Conservation (phyloP, 2,888 invertebrate species). For the Melipona beecheii region DNA sequence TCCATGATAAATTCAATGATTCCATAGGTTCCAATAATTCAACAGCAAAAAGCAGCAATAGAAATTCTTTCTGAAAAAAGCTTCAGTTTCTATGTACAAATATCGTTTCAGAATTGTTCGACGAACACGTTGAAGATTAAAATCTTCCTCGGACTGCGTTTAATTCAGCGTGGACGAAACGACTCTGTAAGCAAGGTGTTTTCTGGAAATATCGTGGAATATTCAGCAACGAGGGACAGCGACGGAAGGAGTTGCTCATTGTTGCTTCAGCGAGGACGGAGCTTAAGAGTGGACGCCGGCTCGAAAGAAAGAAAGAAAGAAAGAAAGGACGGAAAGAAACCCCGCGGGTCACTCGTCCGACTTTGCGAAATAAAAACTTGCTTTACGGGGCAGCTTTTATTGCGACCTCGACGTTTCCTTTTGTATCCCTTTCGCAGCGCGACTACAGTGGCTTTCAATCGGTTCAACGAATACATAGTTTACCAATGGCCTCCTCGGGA, state of each 20-base stretch:
- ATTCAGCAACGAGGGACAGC: constrained; percentile 10
- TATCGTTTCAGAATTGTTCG: too few relatives aligned
- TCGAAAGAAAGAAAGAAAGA: constrained; percentile 40
- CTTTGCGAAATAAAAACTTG: constrained; percentile 82
- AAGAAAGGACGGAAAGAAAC: constrained; percentile 65
- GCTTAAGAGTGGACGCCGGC: not conserved
- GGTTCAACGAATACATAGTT: constrained; percentile 76
- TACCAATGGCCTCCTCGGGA: constrained; percentile 71
- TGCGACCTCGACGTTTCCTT: constrained; percentile 79
- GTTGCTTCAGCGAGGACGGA: not conserved
- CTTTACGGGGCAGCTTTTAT: constrained; percentile 81
- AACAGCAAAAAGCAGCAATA: too few relatives aligned
- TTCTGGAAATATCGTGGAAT: too few relatives aligned
- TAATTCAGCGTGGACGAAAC: too few relatives aligned
- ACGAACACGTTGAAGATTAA: too few relatives aligned
- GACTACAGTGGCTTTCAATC: constrained; percentile 77
- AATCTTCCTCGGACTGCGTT: too few relatives aligned
- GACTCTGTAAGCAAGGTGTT: too few relatives aligned
- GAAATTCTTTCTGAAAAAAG: too few relatives aligned
- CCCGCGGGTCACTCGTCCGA: constrained; percentile 78
- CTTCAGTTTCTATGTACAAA: too few relatives aligned
- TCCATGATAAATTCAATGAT: too few relatives aligned
- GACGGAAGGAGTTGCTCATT: not conserved
- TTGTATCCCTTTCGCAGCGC: constrained; percentile 75
- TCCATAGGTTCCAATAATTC: too few relatives aligned